These are phyloP conservation scores for Rhynchopsitta pachyrhyncha DNA, from an alignment of 2,113 vertebrate genomes.

Conservation along the genomic window DNA sequence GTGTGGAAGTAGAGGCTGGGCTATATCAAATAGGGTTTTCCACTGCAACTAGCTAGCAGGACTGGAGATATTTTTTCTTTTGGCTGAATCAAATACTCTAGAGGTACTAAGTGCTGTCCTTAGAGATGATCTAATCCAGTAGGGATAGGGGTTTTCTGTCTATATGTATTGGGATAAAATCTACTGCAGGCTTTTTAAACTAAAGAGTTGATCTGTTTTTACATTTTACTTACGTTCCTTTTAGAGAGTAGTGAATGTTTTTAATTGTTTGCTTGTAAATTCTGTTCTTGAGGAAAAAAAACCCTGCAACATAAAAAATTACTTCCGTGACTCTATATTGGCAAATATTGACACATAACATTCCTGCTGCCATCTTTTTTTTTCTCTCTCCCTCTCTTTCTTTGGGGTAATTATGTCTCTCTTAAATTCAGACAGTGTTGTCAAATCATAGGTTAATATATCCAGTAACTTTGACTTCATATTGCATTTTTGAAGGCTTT, in stretches of 20 bases:
- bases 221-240: neutral
- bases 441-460: slow-evolving; percentile 28
- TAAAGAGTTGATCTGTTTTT: neutral
- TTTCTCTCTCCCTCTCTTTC: neutral
- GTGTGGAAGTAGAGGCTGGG: neutral
- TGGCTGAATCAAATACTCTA: neutral
- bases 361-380: neutral
- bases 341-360: neutral
- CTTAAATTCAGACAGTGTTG: slow-evolving; percentile 47
- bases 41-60: neutral
- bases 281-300: slow-evolving; percentile 5
- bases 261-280: neutral
- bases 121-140: neutral
- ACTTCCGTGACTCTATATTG: slow-evolving; percentile 30
- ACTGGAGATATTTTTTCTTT: neutral
- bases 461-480: slow-evolving; percentile 26
- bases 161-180: neutral
- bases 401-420: neutral
- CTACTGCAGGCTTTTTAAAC: neutral
- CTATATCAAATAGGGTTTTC: neutral
- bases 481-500: slow-evolving; percentile 3
- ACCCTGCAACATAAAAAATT: neutral
- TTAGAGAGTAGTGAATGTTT: neutral
- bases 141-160: neutral
- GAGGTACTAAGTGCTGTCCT: neutral